These are phyloP conservation scores for Hydropsyche tenuis DNA, from an alignment of 1,140 invertebrate species.

Conservation along the genomic window DNA sequence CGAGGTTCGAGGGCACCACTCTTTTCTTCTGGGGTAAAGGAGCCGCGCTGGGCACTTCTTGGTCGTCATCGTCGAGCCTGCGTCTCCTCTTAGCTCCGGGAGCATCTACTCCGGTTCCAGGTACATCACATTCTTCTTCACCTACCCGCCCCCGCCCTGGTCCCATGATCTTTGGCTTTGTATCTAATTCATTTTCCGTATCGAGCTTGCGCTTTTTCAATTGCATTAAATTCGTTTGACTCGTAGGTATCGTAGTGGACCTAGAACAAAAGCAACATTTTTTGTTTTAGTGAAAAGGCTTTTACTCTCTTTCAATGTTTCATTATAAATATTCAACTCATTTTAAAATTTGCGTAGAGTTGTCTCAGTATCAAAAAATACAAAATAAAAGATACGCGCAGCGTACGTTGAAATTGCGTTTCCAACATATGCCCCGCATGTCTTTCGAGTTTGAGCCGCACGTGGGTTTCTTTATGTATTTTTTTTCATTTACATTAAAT, in stretches of 20 bases:
- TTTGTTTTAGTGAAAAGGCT: constrained; percentile 49
- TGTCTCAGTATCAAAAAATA: not conserved
- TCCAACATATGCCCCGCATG: constrained; percentile 33
- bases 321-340: constrained; percentile 14
- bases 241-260: constrained; percentile 58
- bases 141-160: constrained; percentile 54
- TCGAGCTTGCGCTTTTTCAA: constrained; percentile 61
- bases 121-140: constrained; percentile 56
- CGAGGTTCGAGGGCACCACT: constrained; percentile 51
- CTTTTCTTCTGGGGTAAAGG: constrained; percentile 51
- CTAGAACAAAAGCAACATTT: constrained; percentile 59
- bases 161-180: constrained; percentile 49
- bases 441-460: constrained; percentile 41
- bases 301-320: not conserved
- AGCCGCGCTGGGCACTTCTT: constrained; percentile 54
- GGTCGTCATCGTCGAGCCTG: constrained; percentile 55
- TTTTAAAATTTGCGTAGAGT: not conserved
- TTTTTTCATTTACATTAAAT: not conserved
- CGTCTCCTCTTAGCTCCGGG: constrained; percentile 54
- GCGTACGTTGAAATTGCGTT: constrained; percentile 8
- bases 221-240: constrained; percentile 57
- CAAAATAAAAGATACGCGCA: constrained; percentile 12
- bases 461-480: constrained; percentile 36
- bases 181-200: constrained; percentile 60
- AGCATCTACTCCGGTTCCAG: constrained; percentile 39